Conservation (phyloP, 2,888 invertebrate species). For the Ophion ventricosus region DNA sequence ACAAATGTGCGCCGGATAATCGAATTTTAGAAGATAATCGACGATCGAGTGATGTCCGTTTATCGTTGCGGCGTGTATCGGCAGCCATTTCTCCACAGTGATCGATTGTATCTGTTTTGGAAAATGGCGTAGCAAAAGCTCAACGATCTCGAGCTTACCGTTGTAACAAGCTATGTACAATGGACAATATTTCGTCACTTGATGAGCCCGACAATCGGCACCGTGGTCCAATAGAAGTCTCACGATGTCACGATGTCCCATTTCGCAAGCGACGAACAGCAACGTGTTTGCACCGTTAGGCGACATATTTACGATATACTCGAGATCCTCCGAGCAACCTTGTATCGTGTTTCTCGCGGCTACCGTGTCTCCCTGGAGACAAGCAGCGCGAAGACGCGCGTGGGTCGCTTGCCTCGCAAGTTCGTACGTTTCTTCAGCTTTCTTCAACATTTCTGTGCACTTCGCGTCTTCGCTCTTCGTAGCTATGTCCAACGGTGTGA, state of each 20-base stretch:
- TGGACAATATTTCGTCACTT: constrained; percentile 96
- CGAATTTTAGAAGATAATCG: constrained; percentile 90
- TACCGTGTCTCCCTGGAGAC: constrained; percentile 89
- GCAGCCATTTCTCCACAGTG: constrained; percentile 96
- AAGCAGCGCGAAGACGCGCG: constrained; percentile 90
- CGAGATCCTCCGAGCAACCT: constrained; percentile 87
- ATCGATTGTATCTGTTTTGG: constrained; percentile 93
- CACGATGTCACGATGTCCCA: constrained; percentile 92
- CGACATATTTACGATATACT: constrained; percentile 92
- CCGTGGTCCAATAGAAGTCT: constrained; percentile 90
- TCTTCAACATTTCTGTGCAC: constrained; percentile 87
- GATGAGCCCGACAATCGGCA: constrained; percentile 95
- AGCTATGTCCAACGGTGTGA: constrained; percentile 89
- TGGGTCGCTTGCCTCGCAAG: constrained; percentile 90
- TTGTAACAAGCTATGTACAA: constrained; percentile 95
- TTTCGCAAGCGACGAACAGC: constrained; percentile 94
- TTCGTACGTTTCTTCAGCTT: constrained; percentile 89
- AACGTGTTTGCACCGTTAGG: constrained; percentile 95
- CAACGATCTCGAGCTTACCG: constrained; percentile 91
- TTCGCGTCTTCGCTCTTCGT: constrained; percentile 88
- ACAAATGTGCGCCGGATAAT: constrained; percentile 90
- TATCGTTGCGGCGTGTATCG: constrained; percentile 96
- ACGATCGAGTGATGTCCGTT: constrained; percentile 93
- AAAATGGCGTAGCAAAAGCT: constrained; percentile 90
- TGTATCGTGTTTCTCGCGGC: constrained; percentile 88